phyloP scores from a whole-genome alignment of 30 jellyfish, hydroid and myxozoan genomes.

The Catostylus mosaicus region DNA sequence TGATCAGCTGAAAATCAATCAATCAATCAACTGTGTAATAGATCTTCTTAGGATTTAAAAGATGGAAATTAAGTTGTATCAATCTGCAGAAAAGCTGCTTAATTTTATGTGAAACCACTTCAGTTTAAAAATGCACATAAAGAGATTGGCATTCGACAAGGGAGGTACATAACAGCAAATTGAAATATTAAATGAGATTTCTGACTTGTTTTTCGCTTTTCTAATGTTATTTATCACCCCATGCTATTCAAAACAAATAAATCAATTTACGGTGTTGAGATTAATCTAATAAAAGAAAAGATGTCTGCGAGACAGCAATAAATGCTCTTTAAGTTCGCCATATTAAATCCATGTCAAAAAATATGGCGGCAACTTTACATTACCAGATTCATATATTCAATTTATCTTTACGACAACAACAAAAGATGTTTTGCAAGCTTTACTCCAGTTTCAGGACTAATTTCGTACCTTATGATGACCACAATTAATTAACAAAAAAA shows the following conservation, averaged over 20 bases:
- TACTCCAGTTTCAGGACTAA: constrained; percentile 6
- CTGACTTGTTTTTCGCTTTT: background rate
- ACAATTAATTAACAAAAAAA: no score
- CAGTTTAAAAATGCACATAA: no score
- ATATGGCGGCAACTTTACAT: background rate
- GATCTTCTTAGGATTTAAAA: no score
- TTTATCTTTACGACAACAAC: background rate
- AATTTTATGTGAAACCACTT: background rate
- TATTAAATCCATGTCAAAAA: background rate
- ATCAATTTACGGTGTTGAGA: background rate
- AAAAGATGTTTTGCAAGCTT: background rate
- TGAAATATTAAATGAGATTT: background rate
- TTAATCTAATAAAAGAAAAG: background rate
- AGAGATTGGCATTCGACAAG: background rate
- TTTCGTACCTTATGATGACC: no score
- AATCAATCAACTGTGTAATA: no score
- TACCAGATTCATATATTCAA: background rate
- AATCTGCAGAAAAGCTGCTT: background rate
- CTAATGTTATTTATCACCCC: background rate
- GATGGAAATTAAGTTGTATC: no score
- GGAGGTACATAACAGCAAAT: background rate
- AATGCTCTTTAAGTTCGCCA: background rate
- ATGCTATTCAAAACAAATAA: background rate
- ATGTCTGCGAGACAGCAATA: background rate
- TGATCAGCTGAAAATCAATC: no score